Percentiles rank a stretch among this genome's conserved stretches.
Evolutionary conservation across 2,888 invertebrate species (phyloP).

Genomic region (Amiota minor): DNA sequence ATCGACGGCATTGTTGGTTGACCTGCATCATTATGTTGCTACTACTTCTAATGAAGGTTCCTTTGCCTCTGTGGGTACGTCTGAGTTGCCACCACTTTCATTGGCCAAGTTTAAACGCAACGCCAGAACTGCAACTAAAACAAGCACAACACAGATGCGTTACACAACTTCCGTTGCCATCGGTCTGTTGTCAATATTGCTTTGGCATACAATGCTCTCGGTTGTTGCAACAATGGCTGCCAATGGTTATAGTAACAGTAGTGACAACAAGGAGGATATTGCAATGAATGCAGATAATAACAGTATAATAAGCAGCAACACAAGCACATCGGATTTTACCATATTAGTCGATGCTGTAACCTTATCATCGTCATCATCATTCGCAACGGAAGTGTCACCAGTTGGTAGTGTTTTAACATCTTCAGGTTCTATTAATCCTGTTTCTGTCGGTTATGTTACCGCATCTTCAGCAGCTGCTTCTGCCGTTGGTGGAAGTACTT

Average conservation of each 20-base stretch:
- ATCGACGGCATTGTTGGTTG: conserved; percentile 13
- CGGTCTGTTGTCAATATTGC: conserved; percentile 14
- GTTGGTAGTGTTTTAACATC: conserved; percentile 18
- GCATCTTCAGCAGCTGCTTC: not conserved
- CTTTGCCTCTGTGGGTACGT: conserved; percentile 10
- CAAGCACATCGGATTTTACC: conserved; percentile 49
- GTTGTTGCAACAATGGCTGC: conserved; percentile 23
- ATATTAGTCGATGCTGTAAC: conserved; percentile 48
- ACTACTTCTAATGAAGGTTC: not conserved
- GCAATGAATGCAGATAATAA: not conserved
- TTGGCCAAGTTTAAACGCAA: not conserved
- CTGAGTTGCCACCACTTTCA: not conserved
- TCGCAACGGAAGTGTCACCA: conserved; percentile 19
- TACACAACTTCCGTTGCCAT: conserved; percentile 18
- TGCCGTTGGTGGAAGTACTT: not conserved
- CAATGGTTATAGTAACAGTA: conserved; percentile 19
- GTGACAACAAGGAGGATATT: conserved; percentile 17
- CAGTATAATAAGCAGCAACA: conserved; percentile 30
- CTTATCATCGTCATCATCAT: conserved; percentile 14
- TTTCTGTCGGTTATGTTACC: conserved; percentile 34
- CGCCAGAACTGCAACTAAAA: not conserved
- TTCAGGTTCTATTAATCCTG: conserved; percentile 6
- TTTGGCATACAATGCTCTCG: conserved; percentile 15
- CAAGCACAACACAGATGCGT: not conserved
- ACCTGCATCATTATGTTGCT: conserved; percentile 16